phyloP scores from a whole-genome alignment of 1,140 invertebrate species.

The Schlechtendalia chinensis region DNA sequence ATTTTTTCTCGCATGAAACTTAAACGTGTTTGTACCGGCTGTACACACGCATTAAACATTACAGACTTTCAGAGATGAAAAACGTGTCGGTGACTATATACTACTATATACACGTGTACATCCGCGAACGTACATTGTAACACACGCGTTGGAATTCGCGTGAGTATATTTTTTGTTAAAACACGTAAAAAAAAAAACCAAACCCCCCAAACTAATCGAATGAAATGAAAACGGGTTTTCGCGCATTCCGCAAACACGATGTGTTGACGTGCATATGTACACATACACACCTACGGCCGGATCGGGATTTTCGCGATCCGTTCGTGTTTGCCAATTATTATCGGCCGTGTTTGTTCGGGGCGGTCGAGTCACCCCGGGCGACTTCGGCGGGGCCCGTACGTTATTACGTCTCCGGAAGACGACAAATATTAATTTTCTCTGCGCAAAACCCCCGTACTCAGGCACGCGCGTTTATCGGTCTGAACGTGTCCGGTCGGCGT shows the following conservation, averaged over 20 bases:
- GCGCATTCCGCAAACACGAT: not conserved
- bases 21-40: no score
- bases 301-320: conserved; percentile 17
- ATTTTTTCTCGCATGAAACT: no score
- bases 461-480: no score
- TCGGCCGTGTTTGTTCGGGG: conserved; percentile 11
- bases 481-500: no score
- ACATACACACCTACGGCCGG: no score
- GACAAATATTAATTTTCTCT: conserved; percentile 31
- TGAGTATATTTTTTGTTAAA: conserved; percentile 16
- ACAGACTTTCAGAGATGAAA: no score
- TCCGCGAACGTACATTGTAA: not conserved
- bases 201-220: not conserved
- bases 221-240: conserved; percentile 6
- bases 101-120: not conserved
- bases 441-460: not conserved
- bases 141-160: not conserved
- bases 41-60: no score
- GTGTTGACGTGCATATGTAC: not conserved
- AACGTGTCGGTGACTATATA: no score
- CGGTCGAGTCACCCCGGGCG: not conserved
- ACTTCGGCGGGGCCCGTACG: not conserved
- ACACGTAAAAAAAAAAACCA: not conserved
- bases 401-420: no score
- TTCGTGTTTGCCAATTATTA: conserved; percentile 23